phyloP scores from a whole-genome alignment of 2,888 invertebrate species.

The Cactoblastis cactorum region DNA sequence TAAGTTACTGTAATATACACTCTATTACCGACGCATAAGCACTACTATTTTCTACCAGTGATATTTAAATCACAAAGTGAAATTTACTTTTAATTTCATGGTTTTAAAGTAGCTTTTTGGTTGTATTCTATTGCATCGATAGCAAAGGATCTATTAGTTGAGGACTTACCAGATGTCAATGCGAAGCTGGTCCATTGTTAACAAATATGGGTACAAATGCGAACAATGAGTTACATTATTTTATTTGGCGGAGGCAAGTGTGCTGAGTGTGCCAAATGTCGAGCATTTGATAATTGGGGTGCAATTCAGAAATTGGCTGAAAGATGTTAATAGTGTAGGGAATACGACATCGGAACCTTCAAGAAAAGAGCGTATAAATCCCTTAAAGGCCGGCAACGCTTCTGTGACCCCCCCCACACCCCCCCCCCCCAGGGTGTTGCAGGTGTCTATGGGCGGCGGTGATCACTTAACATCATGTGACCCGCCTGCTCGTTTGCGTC shows the following conservation, averaged over 20 bases:
- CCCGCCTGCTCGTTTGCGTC: too few species aligned
- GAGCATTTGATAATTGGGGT: slow-evolving; percentile 65
- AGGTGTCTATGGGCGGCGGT: too few species aligned
- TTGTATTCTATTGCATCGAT: slow-evolving; percentile 3
- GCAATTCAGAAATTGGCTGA: slow-evolving; percentile 38
- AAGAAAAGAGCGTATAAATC: too few species aligned
- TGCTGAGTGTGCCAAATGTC: slow-evolving; percentile 64
- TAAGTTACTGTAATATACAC: too few species aligned
- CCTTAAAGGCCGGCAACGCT: too few species aligned
- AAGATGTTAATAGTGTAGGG: too few species aligned
- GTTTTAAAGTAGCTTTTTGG: not conserved
- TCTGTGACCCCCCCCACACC: too few species aligned
- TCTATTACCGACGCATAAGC: not conserved
- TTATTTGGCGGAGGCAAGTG: slow-evolving; percentile 60
- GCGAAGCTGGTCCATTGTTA: slow-evolving; percentile 63
- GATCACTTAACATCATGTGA: too few species aligned
- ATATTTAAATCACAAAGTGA: not conserved
- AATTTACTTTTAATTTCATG: not conserved
- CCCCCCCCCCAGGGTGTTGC: too few species aligned
- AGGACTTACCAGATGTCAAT: slow-evolving; percentile 65
- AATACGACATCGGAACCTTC: too few species aligned
- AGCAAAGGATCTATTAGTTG: slow-evolving; percentile 19
- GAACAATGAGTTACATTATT: slow-evolving; percentile 67
- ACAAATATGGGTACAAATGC: slow-evolving; percentile 72
- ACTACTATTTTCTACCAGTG: not conserved